Evolutionary conservation across 1,140 invertebrate species (phyloP), one percentile per base, ranked within the genome.

Genomic region (Gerris buenoi): DNA sequence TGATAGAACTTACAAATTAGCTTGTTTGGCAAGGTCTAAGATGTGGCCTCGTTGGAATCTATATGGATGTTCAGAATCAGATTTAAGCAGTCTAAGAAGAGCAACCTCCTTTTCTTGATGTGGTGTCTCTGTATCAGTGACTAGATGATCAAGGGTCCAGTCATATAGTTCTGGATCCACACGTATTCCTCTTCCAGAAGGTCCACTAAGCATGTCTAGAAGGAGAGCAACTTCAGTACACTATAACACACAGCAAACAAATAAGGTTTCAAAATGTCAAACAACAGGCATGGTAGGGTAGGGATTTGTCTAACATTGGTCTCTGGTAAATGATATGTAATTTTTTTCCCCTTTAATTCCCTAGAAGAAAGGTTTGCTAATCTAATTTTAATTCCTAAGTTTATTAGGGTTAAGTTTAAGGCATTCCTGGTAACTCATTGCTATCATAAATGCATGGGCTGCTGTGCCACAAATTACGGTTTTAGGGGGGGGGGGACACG

Each of bases 81-180:
- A 83, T 33, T 84, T 77, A 2, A 93, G 74, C n/a, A 94, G 77
- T 75, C 90, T 87, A 64, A 93, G 76, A 73, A 92, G 79, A 2
- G 90, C 87, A 18, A 10, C 18, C 75, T 95, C 89, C 63, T 88
- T 79, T 73, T 93, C 90, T 69, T 86, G 84, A 66, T 84, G 79
- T 61, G 83, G 78, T 82, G 75, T 77, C 79, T 74, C 74, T 79
- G 77, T 76, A 78, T 80, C 75, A 2, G 75, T 71, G 1, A 80
- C 80, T 18, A 86, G 73, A 46, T 83, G 75, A 57, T 84, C 80
- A 1, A 82, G 76, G 13, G 83, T 78, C 72, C 80, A 75, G 64
- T 76, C 73, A 56, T 68, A 69, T 1, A 81, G 69, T 26, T 26
- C 23, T 2, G 65, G 63, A 18, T 69, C 0, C 78, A 77, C 3